Evolutionary conservation across 2,113 vertebrate species (phyloP), one percentile per base, ranked within the genome.

Genomic region (Solea senegalensis): DNA sequence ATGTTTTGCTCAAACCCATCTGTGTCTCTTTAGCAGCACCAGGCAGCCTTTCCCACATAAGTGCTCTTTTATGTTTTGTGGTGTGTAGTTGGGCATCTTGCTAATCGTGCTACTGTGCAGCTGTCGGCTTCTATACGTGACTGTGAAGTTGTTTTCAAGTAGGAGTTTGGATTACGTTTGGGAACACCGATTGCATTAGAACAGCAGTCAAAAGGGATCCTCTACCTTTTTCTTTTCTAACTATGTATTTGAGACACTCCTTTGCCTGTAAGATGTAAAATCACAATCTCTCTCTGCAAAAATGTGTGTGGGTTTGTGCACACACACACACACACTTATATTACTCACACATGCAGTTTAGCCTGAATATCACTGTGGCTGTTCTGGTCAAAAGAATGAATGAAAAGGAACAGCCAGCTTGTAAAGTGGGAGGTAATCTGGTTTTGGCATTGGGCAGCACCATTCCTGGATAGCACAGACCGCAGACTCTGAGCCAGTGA

Each of bases 401-500:
- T 69, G 41, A 69, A 72, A 71, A 72, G 50, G 45, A 63, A 26
- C 1, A 12, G 85, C 61, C 60, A 48, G 46, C 74, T 72, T 56
- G 60, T 83, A 77, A 77, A 88, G 84, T 74, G 67, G 63, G 65
- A 59, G 57, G 65, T n/a, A 55, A 55, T 61, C 27, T 52, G 3
- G 26, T 69, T 71, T 85, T 16, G 2, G 21, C 59, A 69, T 70
- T 73, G 81, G 78, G 49, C 69, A 76, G 57, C 9, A 1, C 72
- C 67, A 74, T 62, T 81, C 51, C 56, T 76, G 60, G 50, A 81
- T 16, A 74, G 86, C 80, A 65, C 78, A 84, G 68, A 86, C 86
- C 83, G 41, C 86, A 89, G 82, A 86, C 73, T 71, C 21, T 28
- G 52, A 72, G 71, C 72, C 72, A 68, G 82, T 66, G 65, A 77